These are phyloP conservation scores for Sigmodon hispidus DNA, from an alignment of 2,113 vertebrate species.

Conservation along the genomic window DNA sequence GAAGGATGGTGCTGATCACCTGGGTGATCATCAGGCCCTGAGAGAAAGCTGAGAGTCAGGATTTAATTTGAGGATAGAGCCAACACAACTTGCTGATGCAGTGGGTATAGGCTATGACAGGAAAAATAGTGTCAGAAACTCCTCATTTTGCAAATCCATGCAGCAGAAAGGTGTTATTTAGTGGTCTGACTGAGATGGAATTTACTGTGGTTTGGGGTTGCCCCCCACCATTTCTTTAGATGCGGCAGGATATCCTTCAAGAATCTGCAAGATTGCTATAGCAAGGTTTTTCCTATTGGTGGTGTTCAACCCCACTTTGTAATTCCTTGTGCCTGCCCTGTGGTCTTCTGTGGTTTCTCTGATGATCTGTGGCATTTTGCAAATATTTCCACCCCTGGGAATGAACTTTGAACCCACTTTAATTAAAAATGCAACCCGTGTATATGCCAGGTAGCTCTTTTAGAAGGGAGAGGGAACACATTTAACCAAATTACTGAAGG, in stretches of 20 bases:
- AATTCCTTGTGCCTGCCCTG: slow-evolving; percentile 28
- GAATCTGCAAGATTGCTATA: slow-evolving; percentile 41
- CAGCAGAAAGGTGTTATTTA: slow-evolving; percentile 40
- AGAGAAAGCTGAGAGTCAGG: neutral
- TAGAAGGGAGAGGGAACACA: neutral
- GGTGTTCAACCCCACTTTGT: neutral
- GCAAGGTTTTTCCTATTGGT: slow-evolving; percentile 30
- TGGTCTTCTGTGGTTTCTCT: slow-evolving; percentile 11
- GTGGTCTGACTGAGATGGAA: slow-evolving; percentile 9
- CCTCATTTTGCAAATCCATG: neutral
- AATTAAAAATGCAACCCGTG: slow-evolving; percentile 10
- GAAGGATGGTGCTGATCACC: fast-evolving
- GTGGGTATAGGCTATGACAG: neutral
- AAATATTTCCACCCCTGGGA: slow-evolving; percentile 54
- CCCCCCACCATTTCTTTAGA: neutral
- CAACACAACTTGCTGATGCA: neutral
- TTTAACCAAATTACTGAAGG: neutral
- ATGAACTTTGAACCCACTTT: slow-evolving; percentile 38
- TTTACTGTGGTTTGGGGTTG: neutral
- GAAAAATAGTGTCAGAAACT: neutral
- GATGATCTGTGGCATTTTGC: neutral
- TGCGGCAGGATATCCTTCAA: slow-evolving; percentile 10
- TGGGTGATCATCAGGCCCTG: neutral
- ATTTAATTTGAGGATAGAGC: neutral
- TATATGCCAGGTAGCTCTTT: neutral